Evolutionary conservation across 2,797 vertebrate species (phyloP).

Genomic region (Linurgus olivaceus): DNA sequence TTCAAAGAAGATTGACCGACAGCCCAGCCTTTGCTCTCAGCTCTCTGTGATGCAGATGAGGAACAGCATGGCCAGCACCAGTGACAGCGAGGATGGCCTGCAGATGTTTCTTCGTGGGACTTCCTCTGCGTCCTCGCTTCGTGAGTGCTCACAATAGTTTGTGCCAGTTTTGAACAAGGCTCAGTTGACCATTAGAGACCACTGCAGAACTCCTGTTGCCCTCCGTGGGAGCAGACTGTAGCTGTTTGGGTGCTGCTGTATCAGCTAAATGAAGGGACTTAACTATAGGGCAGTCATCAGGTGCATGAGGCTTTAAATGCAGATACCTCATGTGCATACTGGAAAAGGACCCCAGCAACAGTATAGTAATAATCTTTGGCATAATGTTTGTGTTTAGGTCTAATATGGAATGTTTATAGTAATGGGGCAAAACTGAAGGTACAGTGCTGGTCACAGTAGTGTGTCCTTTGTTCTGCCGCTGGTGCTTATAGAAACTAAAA

Average conservation of each 20-base stretch:
- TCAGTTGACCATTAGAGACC: background rate
- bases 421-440: background rate
- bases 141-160: slow-evolving; percentile 79
- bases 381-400: background rate
- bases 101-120: slow-evolving; percentile 90
- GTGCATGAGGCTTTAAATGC: background rate
- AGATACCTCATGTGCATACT: background rate
- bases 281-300: background rate
- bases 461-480: background rate
- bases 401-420: background rate
- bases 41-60: slow-evolving; percentile 97
- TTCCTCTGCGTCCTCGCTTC: slow-evolving; percentile 85
- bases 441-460: background rate
- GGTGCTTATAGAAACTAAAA: background rate
- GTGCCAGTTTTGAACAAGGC: background rate
- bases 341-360: background rate
- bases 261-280: background rate
- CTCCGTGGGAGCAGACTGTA: background rate
- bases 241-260: background rate
- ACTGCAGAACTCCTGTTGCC: background rate
- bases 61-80: slow-evolving; percentile 94
- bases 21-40: slow-evolving; percentile 93
- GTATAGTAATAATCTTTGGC: background rate
- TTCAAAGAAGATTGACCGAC: slow-evolving; percentile 89
- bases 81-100: slow-evolving; percentile 91